A percentile compares a stretch with the other conserved stretches of the same genome.
These are phyloP conservation scores for Chaitophorus viminalis DNA, from an alignment of 2,888 invertebrate genomes.

Conservation along the genomic window DNA sequence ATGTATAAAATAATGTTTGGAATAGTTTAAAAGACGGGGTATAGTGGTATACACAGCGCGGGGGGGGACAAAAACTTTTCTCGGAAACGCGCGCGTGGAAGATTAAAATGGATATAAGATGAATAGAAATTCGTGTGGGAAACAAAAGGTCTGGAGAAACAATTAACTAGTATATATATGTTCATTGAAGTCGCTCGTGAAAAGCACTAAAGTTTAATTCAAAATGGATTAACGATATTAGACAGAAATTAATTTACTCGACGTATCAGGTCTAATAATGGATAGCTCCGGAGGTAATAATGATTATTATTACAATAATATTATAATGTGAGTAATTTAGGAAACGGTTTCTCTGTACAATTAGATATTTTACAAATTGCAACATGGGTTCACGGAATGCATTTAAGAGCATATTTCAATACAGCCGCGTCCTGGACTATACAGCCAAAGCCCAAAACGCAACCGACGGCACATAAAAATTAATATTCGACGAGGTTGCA, in stretches of 20 bases:
- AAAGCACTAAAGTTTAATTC: slow-evolving; percentile 9
- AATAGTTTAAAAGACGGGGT: background rate
- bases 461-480: no score
- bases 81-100: background rate
- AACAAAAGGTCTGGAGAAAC: slow-evolving; percentile 17
- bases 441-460: no score
- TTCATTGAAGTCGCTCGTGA: background rate
- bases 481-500: no score
- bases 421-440: no score
- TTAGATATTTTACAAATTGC: background rate
- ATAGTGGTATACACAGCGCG: background rate
- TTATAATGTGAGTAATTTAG: background rate
- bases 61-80: background rate
- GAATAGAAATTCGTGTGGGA: background rate
- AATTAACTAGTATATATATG: slow-evolving; percentile 26
- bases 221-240: slow-evolving; percentile 5
- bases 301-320: background rate
- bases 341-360: background rate
- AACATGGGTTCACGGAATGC: background rate
- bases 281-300: background rate
- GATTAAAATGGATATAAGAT: background rate
- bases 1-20: background rate
- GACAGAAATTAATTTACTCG: slow-evolving; percentile 5
- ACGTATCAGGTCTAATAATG: background rate
- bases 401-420: background rate